Evolutionary conservation across 2,888 invertebrate genomes (phyloP), one percentile per base, ranked within the genome.

Genomic region (Agelastica alni): DNA sequence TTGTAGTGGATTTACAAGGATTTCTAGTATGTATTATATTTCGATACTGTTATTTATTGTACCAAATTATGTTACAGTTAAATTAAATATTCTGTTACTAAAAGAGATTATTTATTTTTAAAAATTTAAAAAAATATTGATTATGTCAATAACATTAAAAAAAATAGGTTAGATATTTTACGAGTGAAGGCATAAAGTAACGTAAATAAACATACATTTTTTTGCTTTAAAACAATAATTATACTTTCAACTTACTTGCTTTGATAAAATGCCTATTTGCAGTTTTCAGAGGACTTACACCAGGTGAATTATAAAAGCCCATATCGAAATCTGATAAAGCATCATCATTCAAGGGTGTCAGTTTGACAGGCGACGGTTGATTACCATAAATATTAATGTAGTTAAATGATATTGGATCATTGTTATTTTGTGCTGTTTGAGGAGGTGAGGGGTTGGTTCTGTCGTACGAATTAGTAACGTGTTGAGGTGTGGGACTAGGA

Each of bases 321-420:
- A 69, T 55, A 48, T 73, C 71, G 42, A 74, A 67, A 58, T 75
- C 73, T n/a, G 70, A 62, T 41, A 72, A 69, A 31, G 70, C 69
- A 51, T 76, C 76, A 46, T 77, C 77, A 31, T 68, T 68, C 52
- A 75, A 63, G 9, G 74, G 74, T 36, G 71, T 72, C 42, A 76
- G 57, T 62, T 77, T 77, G 5, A 76, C 72, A 20, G 77, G 77
- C 56, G 75, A 77, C 17, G 68, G 64, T 58, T 73, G 73, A 26
- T 62, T 66, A 16, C 64, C 63, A 51, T 72, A 73, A 10, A 68
- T 60, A 53, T 69, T 70, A 10, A 70, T 56, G 53, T 58, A 61
- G 44, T 56, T 55, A 49, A 58, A 68, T 7, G 62, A 49, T 13
- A 60, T 77, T 74, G 7, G 53, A 10, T 65, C 62, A 20, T 59